phyloP scores from a whole-genome alignment of 2,888 invertebrate species.

The Boloria euphrosyne region DNA sequence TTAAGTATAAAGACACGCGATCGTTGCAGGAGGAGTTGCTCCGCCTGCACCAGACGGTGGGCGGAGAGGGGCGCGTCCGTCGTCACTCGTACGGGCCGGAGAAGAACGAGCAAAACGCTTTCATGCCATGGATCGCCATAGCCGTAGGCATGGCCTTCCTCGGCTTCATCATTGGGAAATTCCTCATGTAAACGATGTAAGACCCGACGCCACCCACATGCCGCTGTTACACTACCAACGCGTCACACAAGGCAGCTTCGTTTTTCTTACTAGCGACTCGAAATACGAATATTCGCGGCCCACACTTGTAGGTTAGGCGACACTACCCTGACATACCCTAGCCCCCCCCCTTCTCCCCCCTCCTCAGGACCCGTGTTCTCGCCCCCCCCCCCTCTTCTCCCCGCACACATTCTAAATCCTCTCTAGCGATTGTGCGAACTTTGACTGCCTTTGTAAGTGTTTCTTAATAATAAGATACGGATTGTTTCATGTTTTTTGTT shows the following conservation, averaged over 20 bases:
- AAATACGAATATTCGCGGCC: background rate
- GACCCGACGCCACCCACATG: conserved; percentile 53
- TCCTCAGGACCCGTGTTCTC: background rate
- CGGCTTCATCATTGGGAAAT: conserved; percentile 91
- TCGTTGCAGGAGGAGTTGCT: conserved; percentile 84
- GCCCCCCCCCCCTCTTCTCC: background rate
- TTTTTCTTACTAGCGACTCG: conserved; percentile 48
- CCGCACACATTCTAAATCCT: background rate
- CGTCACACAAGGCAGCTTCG: conserved; percentile 60
- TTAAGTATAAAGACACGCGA: too few relatives aligned
- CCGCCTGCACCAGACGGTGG: conserved; percentile 79
- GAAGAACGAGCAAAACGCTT: conserved; percentile 81
- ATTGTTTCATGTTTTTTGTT: conserved; percentile 35
- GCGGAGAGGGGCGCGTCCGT: conserved; percentile 64
- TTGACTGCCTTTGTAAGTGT: conserved; percentile 33
- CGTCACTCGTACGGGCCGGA: conserved; percentile 77
- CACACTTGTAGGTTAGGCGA: background rate
- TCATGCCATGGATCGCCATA: conserved; percentile 85
- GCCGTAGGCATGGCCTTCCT: conserved; percentile 87
- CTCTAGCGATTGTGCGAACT: conserved; percentile 16
- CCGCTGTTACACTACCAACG: conserved; percentile 64
- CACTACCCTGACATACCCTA: background rate
- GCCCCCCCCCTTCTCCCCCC: background rate
- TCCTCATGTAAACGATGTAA: conserved; percentile 86
- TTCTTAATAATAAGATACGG: conserved; percentile 29